Conservation (phyloP, 1,140 invertebrate genomes). For the Acromyrmex echinatior region DNA sequence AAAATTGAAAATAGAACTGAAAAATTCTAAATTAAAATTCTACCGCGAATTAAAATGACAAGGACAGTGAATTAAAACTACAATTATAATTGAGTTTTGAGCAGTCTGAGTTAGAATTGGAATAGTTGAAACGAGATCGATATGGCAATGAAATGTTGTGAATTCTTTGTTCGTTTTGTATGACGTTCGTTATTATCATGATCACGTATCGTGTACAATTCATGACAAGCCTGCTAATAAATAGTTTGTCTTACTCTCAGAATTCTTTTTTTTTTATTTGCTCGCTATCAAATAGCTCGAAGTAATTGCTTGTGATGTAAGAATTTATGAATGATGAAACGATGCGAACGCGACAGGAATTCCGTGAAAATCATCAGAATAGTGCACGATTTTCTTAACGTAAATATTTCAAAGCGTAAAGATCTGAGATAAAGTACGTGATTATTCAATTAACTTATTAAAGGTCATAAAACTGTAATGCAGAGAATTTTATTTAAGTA, state of each 20-base stretch:
- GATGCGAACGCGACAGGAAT: conserved; percentile 7
- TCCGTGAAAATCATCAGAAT: conserved; percentile 14
- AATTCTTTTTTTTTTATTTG: not conserved
- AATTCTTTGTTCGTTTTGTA: not conserved
- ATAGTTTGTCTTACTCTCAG: conserved; percentile 5
- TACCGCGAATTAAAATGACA: not conserved
- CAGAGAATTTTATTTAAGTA: conserved; percentile 8
- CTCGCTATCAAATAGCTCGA: not conserved
- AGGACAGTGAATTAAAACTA: not conserved
- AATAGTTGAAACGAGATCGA: not conserved
- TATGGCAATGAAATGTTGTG: not conserved
- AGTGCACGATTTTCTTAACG: not conserved
- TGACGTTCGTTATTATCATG: conserved; percentile 7
- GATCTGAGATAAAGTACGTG: not conserved
- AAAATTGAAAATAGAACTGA: not conserved
- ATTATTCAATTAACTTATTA: not conserved
- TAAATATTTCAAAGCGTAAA: not conserved
- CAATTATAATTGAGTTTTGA: not conserved
- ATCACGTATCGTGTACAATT: conserved; percentile 43
- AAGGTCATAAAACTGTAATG: not conserved
- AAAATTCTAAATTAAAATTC: not conserved
- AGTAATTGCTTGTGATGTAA: conserved; percentile 35
- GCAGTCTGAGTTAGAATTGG: not conserved
- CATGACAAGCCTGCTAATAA: not conserved
- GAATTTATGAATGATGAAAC: conserved; percentile 38